Base-by-base conservation (phyloP, 1,140 invertebrate genomes). In the Ostrea denselamellosa region DNA sequence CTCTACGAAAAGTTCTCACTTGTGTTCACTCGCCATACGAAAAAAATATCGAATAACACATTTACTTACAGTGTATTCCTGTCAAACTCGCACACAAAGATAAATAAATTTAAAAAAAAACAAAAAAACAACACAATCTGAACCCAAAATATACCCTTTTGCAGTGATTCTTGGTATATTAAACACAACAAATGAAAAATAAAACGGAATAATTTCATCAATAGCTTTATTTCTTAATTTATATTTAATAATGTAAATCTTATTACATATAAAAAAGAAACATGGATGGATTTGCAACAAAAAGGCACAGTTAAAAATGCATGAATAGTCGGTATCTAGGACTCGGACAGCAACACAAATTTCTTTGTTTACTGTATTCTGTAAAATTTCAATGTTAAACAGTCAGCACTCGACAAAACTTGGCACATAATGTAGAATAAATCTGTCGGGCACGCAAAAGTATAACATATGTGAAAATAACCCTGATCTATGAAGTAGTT, bases 381-480 rank as follows among this genome's bases (percentile, higher is more conserved):
- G 25, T 77, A 77, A 77, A 77, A 71, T 28, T 44, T 25, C n/a
- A 22, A 19, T 71, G 65, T 71, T 28, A 71, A 77, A 77, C 68
- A 68, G 25, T 10, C 12, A 25, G 14, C 58, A 28, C 68, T 14
- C 68, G 28, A 77, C 68, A 77, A 77, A 62, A 14, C 68, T 77
- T 77, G 68, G 68, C 68, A 77, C 68, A 77, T 77, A 77, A 5
- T 77, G 14, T 62, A 62, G 56, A 62, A 62, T 62, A 77, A 77
- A 77, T 2, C 28, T 34, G 14, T 71, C 25, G 5, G 25, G 28
- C 68, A 71, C 9, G 12, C 28, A 28, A 12, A 12, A 28, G 17
- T n/a, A 62, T 17, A 17, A 19, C 17, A 19, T n/a, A n/a, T 62
- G 9, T 12, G n/a, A 25, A 77, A 34, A 77, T 34, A 77, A 77